Percentiles rank a stretch among this genome's conserved stretches.
phyloP scores from a whole-genome alignment of 2,888 invertebrate species.

The Agriopis marginaria region DNA sequence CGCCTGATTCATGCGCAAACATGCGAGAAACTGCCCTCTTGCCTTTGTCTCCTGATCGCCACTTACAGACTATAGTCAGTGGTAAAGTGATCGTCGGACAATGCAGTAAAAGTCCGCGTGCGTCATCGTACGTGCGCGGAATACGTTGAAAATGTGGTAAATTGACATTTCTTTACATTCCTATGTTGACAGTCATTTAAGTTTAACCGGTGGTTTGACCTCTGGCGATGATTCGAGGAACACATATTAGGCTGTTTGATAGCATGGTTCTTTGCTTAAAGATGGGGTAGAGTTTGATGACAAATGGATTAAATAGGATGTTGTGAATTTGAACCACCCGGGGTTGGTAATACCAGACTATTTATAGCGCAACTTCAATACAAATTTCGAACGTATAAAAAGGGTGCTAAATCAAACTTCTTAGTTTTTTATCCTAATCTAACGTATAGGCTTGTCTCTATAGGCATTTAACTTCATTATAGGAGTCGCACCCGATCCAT shows the following conservation, averaged over 20 bases:
- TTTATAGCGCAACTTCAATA: too few relatives aligned
- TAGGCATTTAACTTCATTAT: too few relatives aligned
- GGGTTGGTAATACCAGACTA: too few relatives aligned
- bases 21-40: background rate
- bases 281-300: background rate
- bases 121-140: conserved; percentile 58
- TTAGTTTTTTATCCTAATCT: too few relatives aligned
- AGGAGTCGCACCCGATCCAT: too few relatives aligned
- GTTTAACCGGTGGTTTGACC: conserved; percentile 21
- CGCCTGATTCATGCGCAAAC: conserved; percentile 22
- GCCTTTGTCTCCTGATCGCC: conserved; percentile 55
- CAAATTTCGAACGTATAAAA: too few relatives aligned
- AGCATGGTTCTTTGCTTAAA: background rate
- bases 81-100: conserved; percentile 41
- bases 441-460: too few relatives aligned
- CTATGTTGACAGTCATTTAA: conserved; percentile 43
- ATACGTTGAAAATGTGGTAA: conserved; percentile 51
- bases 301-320: too few relatives aligned
- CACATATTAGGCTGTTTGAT: background rate
- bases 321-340: too few relatives aligned
- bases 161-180: conserved; percentile 49
- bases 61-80: conserved; percentile 33
- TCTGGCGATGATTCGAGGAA: background rate
- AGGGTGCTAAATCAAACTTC: too few relatives aligned
- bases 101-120: conserved; percentile 42